Conservation (phyloP, 2,888 invertebrate genomes). For the Eupeodes latifasciatus region DNA sequence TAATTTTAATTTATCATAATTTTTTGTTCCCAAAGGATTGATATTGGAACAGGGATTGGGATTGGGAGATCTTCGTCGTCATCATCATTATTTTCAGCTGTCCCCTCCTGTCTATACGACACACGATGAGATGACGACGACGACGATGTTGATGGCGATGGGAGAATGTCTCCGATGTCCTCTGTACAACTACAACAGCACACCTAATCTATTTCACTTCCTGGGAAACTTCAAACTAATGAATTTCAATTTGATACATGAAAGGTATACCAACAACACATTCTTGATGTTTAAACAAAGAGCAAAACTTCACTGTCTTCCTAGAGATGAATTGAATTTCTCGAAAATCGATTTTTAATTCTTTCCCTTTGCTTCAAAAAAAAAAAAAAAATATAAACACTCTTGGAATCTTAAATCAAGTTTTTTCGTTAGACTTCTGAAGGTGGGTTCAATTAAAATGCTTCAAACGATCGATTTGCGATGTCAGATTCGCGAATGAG, state of each 20-base stretch:
- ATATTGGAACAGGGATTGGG: background rate
- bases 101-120: slow-evolving; percentile 20
- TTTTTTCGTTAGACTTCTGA: slow-evolving; percentile 20
- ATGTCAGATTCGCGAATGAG: slow-evolving; percentile 49
- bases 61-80: slow-evolving; percentile 30
- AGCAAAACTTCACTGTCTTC: background rate
- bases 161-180: slow-evolving; percentile 57
- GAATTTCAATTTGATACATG: slow-evolving; percentile 55
- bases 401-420: slow-evolving; percentile 48
- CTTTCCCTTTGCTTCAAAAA: background rate
- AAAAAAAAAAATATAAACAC: background rate
- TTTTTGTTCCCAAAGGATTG: slow-evolving; percentile 33
- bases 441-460: slow-evolving; percentile 55
- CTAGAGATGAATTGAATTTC: background rate
- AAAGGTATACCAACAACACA: background rate
- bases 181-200: background rate
- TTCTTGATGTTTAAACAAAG: background rate
- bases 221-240: slow-evolving; percentile 58
- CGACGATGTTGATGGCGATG: slow-evolving; percentile 15
- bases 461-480: slow-evolving; percentile 42
- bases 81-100: slow-evolving; percentile 59
- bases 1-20: slow-evolving; percentile 45
- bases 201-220: slow-evolving; percentile 54
- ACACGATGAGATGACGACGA: background rate
- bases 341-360: slow-evolving; percentile 35